phyloP scores from a whole-genome alignment of 2,888 invertebrate genomes.

The Parnassius apollo region DNA sequence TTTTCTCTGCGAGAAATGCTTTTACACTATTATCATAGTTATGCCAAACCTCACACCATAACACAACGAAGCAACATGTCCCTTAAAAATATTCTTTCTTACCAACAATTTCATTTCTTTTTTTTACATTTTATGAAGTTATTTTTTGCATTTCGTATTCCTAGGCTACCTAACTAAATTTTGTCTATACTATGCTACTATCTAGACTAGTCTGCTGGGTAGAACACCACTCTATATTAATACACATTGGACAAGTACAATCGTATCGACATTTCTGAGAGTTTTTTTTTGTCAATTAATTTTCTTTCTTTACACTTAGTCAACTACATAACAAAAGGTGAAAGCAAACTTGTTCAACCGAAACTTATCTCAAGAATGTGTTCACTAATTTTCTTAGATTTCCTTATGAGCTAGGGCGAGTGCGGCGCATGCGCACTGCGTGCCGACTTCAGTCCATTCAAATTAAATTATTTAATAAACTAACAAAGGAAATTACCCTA shows the following conservation, averaged over 20 bases:
- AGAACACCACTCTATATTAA: constrained; percentile 79
- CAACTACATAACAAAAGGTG: constrained; percentile 80
- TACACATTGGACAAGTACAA: constrained; percentile 80
- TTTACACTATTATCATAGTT: constrained; percentile 77
- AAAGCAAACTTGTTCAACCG: constrained; percentile 78
- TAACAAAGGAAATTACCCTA: constrained; percentile 79
- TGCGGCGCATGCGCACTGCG: constrained; percentile 48
- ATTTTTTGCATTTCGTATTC: constrained; percentile 82
- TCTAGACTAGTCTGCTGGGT: constrained; percentile 81
- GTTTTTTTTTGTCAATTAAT: constrained; percentile 71
- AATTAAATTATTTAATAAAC: constrained; percentile 80
- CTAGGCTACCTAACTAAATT: constrained; percentile 81
- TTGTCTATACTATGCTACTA: constrained; percentile 81
- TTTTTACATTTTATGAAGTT: constrained; percentile 80
- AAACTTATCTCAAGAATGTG: constrained; percentile 74
- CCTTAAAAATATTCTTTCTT: constrained; percentile 84
- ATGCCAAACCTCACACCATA: constrained; percentile 78
- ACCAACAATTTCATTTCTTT: constrained; percentile 83
- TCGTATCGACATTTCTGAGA: constrained; percentile 71
- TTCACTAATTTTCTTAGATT: constrained; percentile 65
- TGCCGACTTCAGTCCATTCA: constrained; percentile 74
- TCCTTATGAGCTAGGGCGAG: constrained; percentile 46
- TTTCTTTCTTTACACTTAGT: constrained; percentile 77
- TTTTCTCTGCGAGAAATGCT: constrained; percentile 77
- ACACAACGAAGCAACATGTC: constrained; percentile 81